These are phyloP conservation scores for Bombus consobrinus DNA, from an alignment of 1,140 invertebrate genomes.

Conservation along the genomic window DNA sequence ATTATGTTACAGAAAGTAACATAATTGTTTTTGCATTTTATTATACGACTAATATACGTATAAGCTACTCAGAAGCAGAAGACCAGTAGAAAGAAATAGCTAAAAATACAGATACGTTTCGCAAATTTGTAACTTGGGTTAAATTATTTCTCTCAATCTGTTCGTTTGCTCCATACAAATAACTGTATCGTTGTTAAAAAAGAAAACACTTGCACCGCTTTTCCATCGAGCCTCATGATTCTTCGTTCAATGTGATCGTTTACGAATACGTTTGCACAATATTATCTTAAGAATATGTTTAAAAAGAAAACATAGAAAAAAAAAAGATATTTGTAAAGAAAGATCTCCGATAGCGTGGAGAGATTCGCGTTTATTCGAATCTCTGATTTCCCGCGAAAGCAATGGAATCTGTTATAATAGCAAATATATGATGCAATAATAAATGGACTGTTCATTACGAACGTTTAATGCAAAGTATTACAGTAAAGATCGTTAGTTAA, in stretches of 20 bases:
- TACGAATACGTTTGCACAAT: constrained; percentile 7
- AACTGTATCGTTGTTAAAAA: background rate
- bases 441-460: background rate
- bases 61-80: too few species aligned
- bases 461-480: constrained; percentile 41
- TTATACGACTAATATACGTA: too few species aligned
- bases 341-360: background rate
- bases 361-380: constrained; percentile 1
- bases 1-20: background rate
- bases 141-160: too few species aligned
- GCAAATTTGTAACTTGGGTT: too few species aligned
- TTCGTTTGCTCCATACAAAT: too few species aligned
- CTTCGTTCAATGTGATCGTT: constrained; percentile 6
- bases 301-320: background rate
- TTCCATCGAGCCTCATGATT: background rate
- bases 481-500: constrained; percentile 3
- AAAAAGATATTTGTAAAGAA: background rate
- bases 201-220: background rate
- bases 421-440: background rate
- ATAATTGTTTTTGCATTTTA: too few species aligned
- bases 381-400: background rate
- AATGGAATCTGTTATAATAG: background rate
- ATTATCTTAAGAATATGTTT: background rate
- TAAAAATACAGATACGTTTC: too few species aligned
- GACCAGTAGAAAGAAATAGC: too few species aligned